phyloP scores from a whole-genome alignment of 2,797 vertebrate species.

The Anguilla megastoma region DNA sequence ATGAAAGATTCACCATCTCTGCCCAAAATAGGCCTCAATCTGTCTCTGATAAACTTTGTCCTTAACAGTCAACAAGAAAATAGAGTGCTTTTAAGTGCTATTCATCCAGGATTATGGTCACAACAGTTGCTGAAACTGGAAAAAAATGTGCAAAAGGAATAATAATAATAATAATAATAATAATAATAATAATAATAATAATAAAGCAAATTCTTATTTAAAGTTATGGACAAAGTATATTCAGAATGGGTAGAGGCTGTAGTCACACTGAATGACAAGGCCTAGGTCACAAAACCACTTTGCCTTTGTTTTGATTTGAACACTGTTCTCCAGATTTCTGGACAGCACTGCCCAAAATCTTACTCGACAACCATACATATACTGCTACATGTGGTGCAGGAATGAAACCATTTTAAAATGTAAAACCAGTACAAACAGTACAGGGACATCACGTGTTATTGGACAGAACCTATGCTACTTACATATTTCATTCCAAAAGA shows the following conservation, averaged over 20 bases:
- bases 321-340: neutral
- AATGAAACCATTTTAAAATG: neutral
- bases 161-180: neutral
- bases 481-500: neutral
- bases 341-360: neutral
- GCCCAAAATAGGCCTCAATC: neutral
- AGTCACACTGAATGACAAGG: neutral
- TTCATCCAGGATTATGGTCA: neutral
- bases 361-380: neutral
- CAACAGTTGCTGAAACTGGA: neutral
- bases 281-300: neutral
- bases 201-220: neutral
- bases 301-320: neutral
- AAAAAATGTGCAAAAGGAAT: neutral
- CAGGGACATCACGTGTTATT: neutral
- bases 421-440: neutral
- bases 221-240: neutral
- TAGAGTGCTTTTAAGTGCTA: neutral
- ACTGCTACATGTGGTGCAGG: neutral
- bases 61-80: neutral
- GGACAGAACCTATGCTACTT: neutral
- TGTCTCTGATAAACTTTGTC: neutral
- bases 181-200: constrained; percentile 1
- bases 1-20: neutral
- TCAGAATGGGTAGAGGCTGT: neutral